phyloP scores from a whole-genome alignment of 2,113 vertebrate species.

The Dasypus novemcinctus region DNA sequence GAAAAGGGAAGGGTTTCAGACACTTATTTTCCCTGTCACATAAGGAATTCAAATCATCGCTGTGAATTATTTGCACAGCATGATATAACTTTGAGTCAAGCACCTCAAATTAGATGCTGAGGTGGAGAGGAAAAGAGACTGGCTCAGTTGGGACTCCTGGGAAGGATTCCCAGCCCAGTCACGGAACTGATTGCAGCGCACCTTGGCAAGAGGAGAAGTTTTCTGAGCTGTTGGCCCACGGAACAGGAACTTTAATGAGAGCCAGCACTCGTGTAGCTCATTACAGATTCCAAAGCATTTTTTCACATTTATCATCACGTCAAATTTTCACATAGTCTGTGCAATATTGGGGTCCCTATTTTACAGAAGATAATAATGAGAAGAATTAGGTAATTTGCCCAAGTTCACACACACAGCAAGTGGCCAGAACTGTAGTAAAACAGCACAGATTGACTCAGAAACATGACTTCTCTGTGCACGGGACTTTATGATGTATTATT shows the following conservation, averaged over 20 bases:
- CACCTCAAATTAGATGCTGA: background rate
- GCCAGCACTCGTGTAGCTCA: background rate
- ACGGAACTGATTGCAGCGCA: background rate
- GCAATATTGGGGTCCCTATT: background rate
- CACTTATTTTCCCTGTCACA: background rate
- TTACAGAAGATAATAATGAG: background rate
- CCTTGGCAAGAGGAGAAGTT: background rate
- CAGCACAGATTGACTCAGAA: background rate
- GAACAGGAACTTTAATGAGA: fast-evolving
- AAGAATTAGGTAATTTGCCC: background rate
- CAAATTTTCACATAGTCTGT: background rate
- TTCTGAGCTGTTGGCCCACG: background rate
- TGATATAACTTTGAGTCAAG: background rate
- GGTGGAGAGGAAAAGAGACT: background rate
- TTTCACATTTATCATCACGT: background rate
- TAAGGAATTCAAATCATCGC: background rate
- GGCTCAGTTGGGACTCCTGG: background rate
- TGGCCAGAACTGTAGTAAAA: background rate
- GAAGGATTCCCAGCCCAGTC: background rate
- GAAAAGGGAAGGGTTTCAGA: background rate
- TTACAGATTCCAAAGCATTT: background rate
- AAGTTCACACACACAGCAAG: background rate
- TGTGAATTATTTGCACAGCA: background rate
- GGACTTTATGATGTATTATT: background rate
- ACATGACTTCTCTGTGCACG: background rate